Evolutionary conservation across 1,140 invertebrate species (phyloP), one percentile per base, ranked within the genome.

Genomic region (Tetraneura akinire): DNA sequence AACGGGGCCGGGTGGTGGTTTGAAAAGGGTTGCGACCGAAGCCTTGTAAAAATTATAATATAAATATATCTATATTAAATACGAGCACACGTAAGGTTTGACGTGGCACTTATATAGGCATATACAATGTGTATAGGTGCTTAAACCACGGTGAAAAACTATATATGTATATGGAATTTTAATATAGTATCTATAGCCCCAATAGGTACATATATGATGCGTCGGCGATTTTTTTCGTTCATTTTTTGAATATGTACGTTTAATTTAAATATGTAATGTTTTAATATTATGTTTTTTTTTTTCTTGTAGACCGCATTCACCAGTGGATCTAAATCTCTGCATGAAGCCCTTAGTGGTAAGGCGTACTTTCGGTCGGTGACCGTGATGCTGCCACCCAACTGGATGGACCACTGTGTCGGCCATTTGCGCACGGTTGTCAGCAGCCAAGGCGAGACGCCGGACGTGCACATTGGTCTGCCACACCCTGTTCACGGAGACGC

Each of bases 301-400:
- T 82, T 83, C 82, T 73, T 87, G 49, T 86, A 90, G 89, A 84
- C 83, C 80, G 86, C 87, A 6, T 83, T 89, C 60, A 84, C 85
- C 80, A 85, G 85, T 74, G 86, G 87, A 49, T 89, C 88, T 9
- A 83, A 86, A 80, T 86, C 87, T 80, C 83, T 90, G 45, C 86
- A 88, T 83, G 84, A 85, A 80, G 87, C 88, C n/a, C 86, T 89
- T 81, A 87, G 88, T 81, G 87, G 88, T 18, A 83, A 87, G 18
- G 89, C 88, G 9, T 88, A 85, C 81, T 85, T 89, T 81, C 84
- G 87, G 57, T 86, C 86, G 23, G 86, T 89, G 76, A 88, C 86
- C 68, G 86, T 90, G 73, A 83, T 89, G 68, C 85, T 90, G 76
- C 89, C 89, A 5, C 82, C 84, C 37, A 85, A 85, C 37, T 90